Evolutionary conservation across 2,113 vertebrate species (phyloP).

Genomic region (Onychostruthus taczanowskii): DNA sequence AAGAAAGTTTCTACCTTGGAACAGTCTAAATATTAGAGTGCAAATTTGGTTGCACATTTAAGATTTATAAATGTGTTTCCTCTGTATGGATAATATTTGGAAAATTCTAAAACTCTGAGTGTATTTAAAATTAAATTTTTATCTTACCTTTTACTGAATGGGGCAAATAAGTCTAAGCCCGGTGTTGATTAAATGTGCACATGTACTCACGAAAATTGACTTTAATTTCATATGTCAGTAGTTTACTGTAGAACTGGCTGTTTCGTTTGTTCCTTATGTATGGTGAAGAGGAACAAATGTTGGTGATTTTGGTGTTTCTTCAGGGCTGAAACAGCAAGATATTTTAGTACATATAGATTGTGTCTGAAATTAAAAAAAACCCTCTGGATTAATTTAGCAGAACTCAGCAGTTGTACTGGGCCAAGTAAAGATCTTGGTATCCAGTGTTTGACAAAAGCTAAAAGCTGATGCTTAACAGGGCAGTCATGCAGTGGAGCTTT

Average conservation of each 20-base stretch:
- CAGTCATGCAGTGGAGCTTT: background rate
- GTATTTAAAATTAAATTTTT: background rate
- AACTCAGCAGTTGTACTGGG: background rate
- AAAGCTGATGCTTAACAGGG: background rate
- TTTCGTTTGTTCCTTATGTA: background rate
- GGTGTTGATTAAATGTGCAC: background rate
- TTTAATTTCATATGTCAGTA: background rate
- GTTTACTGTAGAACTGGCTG: background rate
- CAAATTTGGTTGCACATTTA: background rate
- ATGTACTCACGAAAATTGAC: background rate
- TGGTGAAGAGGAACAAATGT: background rate
- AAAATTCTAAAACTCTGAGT: background rate
- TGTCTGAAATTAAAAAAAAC: background rate
- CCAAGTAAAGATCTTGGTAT: background rate
- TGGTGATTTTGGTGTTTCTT: background rate
- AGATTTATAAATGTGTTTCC: background rate
- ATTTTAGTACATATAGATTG: background rate
- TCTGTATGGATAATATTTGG: background rate
- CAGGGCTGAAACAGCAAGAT: background rate
- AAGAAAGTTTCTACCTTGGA: background rate
- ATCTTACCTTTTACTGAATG: background rate
- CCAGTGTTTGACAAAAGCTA: background rate
- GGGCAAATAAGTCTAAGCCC: background rate
- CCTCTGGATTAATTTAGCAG: background rate
- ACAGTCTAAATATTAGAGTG: background rate